Conservation (phyloP, 2,797 vertebrate species). For the Antennarius maculatus region DNA sequence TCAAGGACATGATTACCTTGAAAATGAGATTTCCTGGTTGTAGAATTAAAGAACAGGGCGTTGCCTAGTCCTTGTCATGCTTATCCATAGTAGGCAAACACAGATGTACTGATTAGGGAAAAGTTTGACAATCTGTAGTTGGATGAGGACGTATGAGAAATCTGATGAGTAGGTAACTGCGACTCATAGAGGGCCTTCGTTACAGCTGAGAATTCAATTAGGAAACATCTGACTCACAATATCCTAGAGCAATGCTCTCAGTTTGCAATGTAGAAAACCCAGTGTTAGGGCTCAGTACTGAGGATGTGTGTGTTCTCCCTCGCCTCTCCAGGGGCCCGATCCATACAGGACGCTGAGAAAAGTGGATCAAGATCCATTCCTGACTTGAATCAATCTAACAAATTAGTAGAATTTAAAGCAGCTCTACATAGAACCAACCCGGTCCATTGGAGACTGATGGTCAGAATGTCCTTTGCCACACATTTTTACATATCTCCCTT, state of each 20-base stretch:
- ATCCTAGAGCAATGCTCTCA: conserved; percentile 23
- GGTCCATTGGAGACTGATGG: no score
- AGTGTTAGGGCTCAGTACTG: conserved; percentile 26
- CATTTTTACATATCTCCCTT: no score
- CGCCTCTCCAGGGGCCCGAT: no score
- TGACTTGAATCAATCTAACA: no score
- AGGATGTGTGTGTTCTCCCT: no score
- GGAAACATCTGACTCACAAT: conserved; percentile 28
- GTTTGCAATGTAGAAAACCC: conserved; percentile 37
- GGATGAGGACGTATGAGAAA: neutral
- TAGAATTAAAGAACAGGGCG: neutral
- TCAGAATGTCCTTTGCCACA: no score
- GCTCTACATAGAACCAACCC: no score
- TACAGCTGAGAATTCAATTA: conserved; percentile 29
- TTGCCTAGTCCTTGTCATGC: neutral
- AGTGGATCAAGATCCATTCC: no score
- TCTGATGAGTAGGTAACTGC: no score
- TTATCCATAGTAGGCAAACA: neutral
- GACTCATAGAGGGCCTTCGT: neutral
- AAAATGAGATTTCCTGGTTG: neutral
- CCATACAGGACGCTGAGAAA: no score
- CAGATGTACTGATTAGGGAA: neutral
- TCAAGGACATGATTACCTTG: conserved; percentile 12
- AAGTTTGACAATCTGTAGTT: neutral
- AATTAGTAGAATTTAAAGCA: no score